Evolutionary conservation across 2,113 vertebrate species (phyloP).

Genomic region (Hippotragus niger): DNA sequence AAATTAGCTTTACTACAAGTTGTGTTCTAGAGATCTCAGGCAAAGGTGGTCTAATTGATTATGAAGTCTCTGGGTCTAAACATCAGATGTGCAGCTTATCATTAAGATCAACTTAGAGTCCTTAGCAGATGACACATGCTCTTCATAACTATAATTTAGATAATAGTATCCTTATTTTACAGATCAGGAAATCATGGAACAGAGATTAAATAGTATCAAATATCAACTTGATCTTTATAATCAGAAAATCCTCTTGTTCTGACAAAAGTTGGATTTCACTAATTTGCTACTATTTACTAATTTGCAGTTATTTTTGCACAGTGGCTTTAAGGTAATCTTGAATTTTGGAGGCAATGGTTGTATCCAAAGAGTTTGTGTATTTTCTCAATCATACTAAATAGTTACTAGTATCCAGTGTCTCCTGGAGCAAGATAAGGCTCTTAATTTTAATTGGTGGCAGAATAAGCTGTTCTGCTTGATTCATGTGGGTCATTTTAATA

Average conservation of each 20-base stretch:
- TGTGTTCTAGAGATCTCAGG: background rate
- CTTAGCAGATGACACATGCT: background rate
- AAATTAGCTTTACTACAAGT: background rate
- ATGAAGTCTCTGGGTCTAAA: background rate
- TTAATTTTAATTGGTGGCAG: background rate
- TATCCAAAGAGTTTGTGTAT: background rate
- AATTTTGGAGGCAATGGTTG: background rate
- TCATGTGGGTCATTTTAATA: background rate
- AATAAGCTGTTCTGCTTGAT: background rate
- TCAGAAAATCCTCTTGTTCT: background rate
- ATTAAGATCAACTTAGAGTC: background rate
- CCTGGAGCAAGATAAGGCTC: background rate
- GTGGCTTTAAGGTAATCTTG: background rate
- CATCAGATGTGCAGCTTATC: background rate
- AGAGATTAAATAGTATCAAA: background rate
- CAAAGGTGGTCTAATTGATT: background rate
- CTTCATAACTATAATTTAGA: background rate
- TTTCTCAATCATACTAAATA: background rate
- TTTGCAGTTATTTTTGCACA: background rate
- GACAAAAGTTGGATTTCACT: background rate
- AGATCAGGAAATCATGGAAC: background rate
- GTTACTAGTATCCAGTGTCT: background rate
- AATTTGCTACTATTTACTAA: background rate
- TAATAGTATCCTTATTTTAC: background rate
- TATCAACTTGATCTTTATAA: background rate